Evolutionary conservation across 92 coral and sea anemone species (phyloP), one percentile per base, ranked within the genome.

Genomic region (Phenganax subtilis): DNA sequence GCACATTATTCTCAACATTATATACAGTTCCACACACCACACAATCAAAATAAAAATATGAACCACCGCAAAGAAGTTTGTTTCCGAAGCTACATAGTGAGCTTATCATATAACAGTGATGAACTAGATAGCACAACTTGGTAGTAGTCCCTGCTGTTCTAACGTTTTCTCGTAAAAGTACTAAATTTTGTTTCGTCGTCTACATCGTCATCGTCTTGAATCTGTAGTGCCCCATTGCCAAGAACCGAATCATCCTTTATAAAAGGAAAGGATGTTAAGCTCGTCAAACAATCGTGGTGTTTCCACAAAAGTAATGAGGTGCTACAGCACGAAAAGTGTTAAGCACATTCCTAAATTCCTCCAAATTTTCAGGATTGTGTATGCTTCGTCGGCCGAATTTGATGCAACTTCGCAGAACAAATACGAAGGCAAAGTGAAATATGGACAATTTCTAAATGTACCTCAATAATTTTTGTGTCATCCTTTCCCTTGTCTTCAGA

Each of bases 151-250:
- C 30, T 6, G 17, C 8, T 64, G 37, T 31, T 31, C 30, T 47
- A 76, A 57, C 37, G 69, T 76, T 76, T 76, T 28, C 81, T 44
- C 16, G 81, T 27, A 59, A 76, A 76, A 7, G 81, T 76, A 44
- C 81, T 76, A 55, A 76, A 76, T 52, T 76, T 76, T 7, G 69
- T 44, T 76, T 76, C 51, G 44, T 76, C 70, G n/a, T 68, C 52
- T 76, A 57, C 81, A 47, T 57, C 81, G 55, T 15, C 27, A 15
- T 53, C n/a, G 16, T 76, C 81, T 15, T 76, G 64, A 28, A 76
- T 76, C 61, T 76, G 81, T 58, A 76, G 44, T 30, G 14, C 15
- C 25, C 47, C 80, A 61, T 64, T 64, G 47, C 70, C 70, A 64
- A 3, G 37, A 4, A 8, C 8, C 9, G 14, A 7, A 47, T 55